Percentiles rank a stretch among this genome's conserved stretches.
phyloP scores from a whole-genome alignment of 2,113 vertebrate species.

The Pteronura brasiliensis region DNA sequence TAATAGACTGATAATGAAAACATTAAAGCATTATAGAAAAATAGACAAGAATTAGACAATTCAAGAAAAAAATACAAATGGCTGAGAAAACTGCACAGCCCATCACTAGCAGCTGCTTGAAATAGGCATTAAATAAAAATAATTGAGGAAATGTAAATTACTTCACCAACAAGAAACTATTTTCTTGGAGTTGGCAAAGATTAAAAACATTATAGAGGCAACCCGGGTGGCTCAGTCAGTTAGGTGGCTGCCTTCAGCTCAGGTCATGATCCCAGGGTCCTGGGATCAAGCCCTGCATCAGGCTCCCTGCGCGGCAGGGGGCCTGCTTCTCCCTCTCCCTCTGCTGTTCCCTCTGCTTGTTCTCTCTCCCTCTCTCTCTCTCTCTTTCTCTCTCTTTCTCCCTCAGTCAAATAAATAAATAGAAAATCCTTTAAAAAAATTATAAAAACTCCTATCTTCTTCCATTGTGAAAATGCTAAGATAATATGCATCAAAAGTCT shows the following conservation, averaged over 20 bases:
- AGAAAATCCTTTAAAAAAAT: not conserved
- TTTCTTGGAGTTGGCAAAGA: constrained; percentile 20
- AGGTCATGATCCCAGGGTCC: no score
- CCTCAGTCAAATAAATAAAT: no score
- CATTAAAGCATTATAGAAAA: constrained; percentile 2
- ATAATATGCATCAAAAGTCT: constrained; percentile 31
- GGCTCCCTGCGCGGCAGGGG: no score
- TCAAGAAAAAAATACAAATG: not conserved
- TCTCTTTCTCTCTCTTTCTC: no score
- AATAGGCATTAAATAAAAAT: constrained; percentile 11
- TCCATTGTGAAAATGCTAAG: not conserved
- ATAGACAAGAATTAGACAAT: not conserved
- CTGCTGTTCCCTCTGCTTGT: no score
- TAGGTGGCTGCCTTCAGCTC: no score
- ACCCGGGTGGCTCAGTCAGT: no score
- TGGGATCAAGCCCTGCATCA: no score
- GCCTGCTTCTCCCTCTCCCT: no score
- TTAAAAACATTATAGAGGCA: not conserved
- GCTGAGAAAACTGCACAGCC: not conserved
- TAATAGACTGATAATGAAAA: not conserved
- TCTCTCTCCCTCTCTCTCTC: no score
- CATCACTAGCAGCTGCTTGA: not conserved
- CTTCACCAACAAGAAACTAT: not conserved
- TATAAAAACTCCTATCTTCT: not conserved
- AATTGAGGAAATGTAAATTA: constrained; percentile 6